Percentiles rank a stretch among this genome's conserved stretches.
Evolutionary conservation across 2,888 invertebrate genomes (phyloP).

Genomic region (Rhaphigaster nebulosa): DNA sequence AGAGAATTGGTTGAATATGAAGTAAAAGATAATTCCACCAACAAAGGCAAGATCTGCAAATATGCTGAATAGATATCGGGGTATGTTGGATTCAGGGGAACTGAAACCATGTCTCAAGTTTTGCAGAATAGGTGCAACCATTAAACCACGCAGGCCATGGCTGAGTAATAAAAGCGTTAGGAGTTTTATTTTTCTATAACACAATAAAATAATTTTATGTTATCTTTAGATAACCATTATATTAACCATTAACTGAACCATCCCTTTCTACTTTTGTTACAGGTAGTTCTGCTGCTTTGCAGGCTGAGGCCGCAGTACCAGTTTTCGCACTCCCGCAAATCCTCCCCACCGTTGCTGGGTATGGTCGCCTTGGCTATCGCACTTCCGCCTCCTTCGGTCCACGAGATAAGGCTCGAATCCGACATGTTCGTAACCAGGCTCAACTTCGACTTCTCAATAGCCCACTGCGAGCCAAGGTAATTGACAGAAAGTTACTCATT

Average conservation of each 20-base stretch:
- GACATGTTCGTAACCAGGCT: slow-evolving; percentile 98
- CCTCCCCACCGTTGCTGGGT: slow-evolving; percentile 88
- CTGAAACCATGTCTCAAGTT: no score
- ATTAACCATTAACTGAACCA: not conserved
- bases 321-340: slow-evolving; percentile 90
- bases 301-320: slow-evolving; percentile 93
- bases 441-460: slow-evolving; percentile 95
- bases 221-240: not conserved
- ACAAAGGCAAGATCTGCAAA: no score
- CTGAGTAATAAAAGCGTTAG: no score
- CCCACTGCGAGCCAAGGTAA: slow-evolving; percentile 96
- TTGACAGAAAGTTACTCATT: slow-evolving; percentile 65
- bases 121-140: no score
- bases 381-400: slow-evolving; percentile 95
- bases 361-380: slow-evolving; percentile 97
- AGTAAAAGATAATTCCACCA: no score
- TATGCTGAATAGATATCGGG: no score
- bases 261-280: slow-evolving; percentile 67
- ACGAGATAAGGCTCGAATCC: slow-evolving; percentile 94
- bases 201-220: no score
- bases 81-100: no score
- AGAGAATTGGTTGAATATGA: no score
- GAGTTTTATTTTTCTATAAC: no score
- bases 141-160: no score
- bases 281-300: slow-evolving; percentile 95